Evolutionary conservation across 2,888 invertebrate genomes (phyloP).

Genomic region (Erebia epiphron): DNA sequence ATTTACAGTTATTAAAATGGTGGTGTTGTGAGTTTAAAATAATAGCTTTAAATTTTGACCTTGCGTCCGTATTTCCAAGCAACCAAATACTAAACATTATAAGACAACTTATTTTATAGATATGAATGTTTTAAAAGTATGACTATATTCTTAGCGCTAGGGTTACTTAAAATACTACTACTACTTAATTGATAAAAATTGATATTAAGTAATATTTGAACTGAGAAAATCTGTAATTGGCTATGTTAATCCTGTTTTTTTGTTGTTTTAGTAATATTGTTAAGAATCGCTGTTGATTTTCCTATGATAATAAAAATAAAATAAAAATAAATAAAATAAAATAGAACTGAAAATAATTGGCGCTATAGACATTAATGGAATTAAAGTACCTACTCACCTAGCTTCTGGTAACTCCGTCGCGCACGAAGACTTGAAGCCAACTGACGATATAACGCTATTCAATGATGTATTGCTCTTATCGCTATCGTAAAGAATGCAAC

Average conservation of each 20-base stretch:
- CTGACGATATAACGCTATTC: constrained; percentile 35
- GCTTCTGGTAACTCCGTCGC: constrained; percentile 24
- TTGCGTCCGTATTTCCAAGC: background rate
- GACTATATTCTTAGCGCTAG: no score
- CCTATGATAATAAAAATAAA: no score
- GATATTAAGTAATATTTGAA: background rate
- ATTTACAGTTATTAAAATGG: background rate
- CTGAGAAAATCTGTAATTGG: no score
- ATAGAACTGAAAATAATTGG: background rate
- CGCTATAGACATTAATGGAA: background rate
- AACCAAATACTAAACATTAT: constrained; percentile 4
- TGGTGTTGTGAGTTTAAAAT: background rate
- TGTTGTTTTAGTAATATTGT: no score
- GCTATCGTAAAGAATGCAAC: constrained; percentile 16
- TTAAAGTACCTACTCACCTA: constrained; percentile 3
- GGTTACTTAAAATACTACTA: no score
- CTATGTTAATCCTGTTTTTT: no score
- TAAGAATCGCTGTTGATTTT: no score
- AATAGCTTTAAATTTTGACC: constrained; percentile 3
- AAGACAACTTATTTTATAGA: no score
- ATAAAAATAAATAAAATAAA: no score
- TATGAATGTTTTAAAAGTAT: no score
- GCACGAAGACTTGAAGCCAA: constrained; percentile 46
- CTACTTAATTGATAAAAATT: no score
- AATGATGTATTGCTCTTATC: background rate